A percentile compares a stretch with the other conserved stretches of the same genome.
phyloP scores from a whole-genome alignment of 1,140 invertebrate genomes.

The Coenobita brevimanus region DNA sequence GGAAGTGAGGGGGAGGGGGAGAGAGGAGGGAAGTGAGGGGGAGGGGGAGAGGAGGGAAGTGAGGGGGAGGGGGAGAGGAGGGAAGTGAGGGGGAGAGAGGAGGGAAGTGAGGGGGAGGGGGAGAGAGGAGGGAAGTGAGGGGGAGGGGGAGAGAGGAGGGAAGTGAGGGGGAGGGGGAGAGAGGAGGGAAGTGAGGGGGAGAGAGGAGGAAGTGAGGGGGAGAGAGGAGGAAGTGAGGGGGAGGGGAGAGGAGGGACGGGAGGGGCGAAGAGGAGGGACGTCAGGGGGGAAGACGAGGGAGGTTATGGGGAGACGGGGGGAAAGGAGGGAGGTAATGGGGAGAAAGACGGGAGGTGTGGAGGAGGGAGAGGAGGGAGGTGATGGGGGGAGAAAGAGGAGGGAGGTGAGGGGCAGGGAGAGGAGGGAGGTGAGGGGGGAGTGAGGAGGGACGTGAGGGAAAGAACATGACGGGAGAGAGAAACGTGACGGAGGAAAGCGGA shows the following conservation, averaged over 20 bases:
- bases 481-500: no score
- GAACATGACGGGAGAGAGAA: neutral
- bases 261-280: neutral
- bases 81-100: neutral
- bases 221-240: neutral
- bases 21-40: neutral
- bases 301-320: neutral
- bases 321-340: neutral
- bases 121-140: neutral
- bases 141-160: neutral
- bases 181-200: neutral
- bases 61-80: neutral
- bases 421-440: neutral
- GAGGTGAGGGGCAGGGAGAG: neutral
- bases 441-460: neutral
- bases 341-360: neutral
- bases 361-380: neutral
- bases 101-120: neutral
- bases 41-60: neutral
- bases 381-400: neutral
- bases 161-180: neutral
- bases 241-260: neutral
- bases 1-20: neutral
- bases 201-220: neutral
- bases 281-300: no score